These are phyloP conservation scores for Zenarchopterus dispar DNA, from an alignment of 2,797 vertebrate species.

Conservation along the genomic window DNA sequence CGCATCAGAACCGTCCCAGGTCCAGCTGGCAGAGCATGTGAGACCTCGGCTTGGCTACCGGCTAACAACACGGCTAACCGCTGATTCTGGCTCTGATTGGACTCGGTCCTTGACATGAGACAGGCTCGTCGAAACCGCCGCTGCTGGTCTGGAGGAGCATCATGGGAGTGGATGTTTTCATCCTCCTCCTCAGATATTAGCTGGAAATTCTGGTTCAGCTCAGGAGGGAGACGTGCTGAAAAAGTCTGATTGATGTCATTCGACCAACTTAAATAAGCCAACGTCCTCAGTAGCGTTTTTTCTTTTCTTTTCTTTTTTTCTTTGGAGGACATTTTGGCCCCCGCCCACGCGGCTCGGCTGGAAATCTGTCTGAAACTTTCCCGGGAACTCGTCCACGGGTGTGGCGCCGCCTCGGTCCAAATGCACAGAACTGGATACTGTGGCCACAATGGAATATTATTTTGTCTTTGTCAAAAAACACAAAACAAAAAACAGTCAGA, in stretches of 20 bases:
- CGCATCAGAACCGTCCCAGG: slow-evolving; percentile 15
- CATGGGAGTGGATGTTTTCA: neutral
- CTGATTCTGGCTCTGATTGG: slow-evolving; percentile 36
- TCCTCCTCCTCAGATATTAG: neutral
- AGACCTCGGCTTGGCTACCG: slow-evolving; percentile 34
- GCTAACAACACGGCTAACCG: slow-evolving; percentile 8
- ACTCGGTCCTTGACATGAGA: slow-evolving; percentile 20
- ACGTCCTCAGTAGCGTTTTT: slow-evolving; percentile 28
- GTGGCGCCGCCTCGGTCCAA: slow-evolving; percentile 48
- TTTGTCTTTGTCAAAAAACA: slow-evolving; percentile 16
- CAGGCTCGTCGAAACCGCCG: slow-evolving; percentile 1
- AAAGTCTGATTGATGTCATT: slow-evolving; percentile 4
- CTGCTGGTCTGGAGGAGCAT: slow-evolving; percentile 10
- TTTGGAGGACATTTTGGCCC: slow-evolving; percentile 37
- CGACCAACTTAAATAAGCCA: slow-evolving; percentile 16
- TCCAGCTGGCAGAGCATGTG: slow-evolving; percentile 43
- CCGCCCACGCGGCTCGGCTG: slow-evolving; percentile 45
- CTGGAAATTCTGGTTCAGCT: neutral
- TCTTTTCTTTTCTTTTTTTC: too few relatives aligned
- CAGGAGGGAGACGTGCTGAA: neutral
- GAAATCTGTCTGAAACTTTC: slow-evolving; percentile 57
- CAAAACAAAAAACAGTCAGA: too few relatives aligned
- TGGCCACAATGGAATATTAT: slow-evolving; percentile 33
- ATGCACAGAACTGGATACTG: slow-evolving; percentile 34
- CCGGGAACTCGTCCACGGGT: slow-evolving; percentile 62